phyloP scores from a whole-genome alignment of 2,797 vertebrate genomes.

The Psittacula derbiana region DNA sequence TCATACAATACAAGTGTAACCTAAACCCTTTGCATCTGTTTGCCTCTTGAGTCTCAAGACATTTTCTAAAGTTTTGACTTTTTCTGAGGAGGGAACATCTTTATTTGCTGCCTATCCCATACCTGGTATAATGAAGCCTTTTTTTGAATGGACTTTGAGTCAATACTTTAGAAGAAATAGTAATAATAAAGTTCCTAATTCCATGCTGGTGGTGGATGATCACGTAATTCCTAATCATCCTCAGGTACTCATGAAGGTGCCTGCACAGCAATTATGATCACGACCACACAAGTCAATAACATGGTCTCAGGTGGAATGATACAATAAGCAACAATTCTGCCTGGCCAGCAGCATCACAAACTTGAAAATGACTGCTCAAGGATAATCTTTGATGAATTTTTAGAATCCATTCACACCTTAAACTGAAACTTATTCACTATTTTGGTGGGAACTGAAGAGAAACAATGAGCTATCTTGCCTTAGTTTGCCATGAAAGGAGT shows the following conservation, averaged over 20 bases:
- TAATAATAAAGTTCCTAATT: neutral
- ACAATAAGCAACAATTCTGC: neutral
- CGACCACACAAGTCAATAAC: neutral
- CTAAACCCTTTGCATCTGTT: neutral
- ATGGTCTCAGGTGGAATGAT: neutral
- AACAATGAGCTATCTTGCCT: neutral
- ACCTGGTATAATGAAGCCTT: neutral
- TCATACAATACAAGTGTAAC: neutral
- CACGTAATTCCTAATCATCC: neutral
- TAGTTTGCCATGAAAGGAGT: neutral
- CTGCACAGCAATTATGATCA: neutral
- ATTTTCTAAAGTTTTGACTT: neutral
- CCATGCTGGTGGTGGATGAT: neutral
- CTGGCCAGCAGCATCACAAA: neutral
- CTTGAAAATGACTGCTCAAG: neutral
- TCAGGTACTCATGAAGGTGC: neutral
- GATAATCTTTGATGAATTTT: neutral
- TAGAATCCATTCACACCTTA: neutral
- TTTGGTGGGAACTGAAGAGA: neutral
- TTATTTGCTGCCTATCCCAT: neutral
- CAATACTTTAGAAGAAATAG: neutral
- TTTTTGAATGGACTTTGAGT: neutral
- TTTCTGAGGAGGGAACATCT: neutral
- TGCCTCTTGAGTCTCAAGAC: neutral
- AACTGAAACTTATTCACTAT: neutral